Base-by-base conservation (phyloP, 2,797 vertebrate genomes). In the Smutsia temminckii region DNA sequence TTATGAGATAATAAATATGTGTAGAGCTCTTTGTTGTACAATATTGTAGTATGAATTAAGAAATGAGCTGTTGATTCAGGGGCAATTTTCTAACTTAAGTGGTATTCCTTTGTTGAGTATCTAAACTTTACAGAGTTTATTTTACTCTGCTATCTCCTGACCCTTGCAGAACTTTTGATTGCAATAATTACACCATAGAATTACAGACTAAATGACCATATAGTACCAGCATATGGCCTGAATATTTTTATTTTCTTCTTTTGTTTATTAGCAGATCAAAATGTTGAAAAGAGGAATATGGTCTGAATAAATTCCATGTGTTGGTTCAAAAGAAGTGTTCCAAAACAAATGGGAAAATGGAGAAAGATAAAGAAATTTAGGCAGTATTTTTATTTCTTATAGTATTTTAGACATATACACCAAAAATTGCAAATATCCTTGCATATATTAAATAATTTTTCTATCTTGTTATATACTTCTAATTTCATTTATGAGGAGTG, bases 211-310 rank as follows among this genome's bases (percentile, higher is more conserved):
- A 55, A 23, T 77, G 40, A 87, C 46, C 8, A 87, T 57, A 1
- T 29, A n/a, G 85, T 94, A 86, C 14, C 12, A 84, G 16, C 5
- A 10, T 55, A 71, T 37, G 0, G 16, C 14, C 3, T 27, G 32
- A 85, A 92, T 63, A 17, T 7, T 78, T 85, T 79, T 72, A 21
- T 63, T 89, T 90, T 49, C 14, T 84, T 77, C 4, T 64, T 89
- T 25, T 78, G 13, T 59, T 79, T 95, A 89, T 93, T 92, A 95
- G 0, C 11, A 81, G 37, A 77, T 27, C 6, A 77, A 91, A 91
- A 23, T 72, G 9, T 8, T 80, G 46, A 64, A 69, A 79, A 74
- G 21, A 78, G 11, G 1, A 63, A 57, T 88, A 64, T 23, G 42
- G 34, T 63, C 3, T 84, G 51, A 84, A 25, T 8, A 94, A 69